Base-by-base conservation (phyloP, 2,113 vertebrate genomes). In the Hippocampus barbouri region DNA sequence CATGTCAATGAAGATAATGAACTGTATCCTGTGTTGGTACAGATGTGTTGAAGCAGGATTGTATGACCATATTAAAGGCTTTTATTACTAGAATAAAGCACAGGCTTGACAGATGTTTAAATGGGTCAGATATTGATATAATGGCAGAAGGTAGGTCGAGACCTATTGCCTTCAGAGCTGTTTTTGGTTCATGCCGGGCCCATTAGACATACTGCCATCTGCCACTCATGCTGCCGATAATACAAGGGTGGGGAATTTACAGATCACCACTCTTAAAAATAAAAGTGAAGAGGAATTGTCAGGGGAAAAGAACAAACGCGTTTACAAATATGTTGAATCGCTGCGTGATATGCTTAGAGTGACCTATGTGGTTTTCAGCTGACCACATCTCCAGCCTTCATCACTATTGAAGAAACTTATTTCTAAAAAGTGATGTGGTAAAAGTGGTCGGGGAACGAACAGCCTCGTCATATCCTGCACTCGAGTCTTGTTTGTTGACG, bases 41-140 rank as follows among this genome's bases (percentile, higher is more conserved):
- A 75, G 66, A 80, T 76, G 60, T 73, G 68, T 72, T 80, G 38
- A 78, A 68, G 69, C 71, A 68, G 72, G 12, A 75, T 54, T 82
- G 20, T 70, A 49, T 12, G 8, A 1, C 27, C 4, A 69, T 72
- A 76, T 85, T 81, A 81, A 83, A 67, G 12, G 72, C 66, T 79
- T 82, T 84, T 84, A 73, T 63, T 30, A 69, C 8, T 21, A 70
- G 72, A 65, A 47, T 69, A 54, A 69, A 20, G 6, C 12, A 23
- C 25, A 65, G 68, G 49, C 60, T 66, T 76, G 69, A 70, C 78
- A 84, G 80, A 83, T 86, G 78, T 69, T 40, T 71, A 83, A 83
- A 68, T 85, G 63, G 79, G 80, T 81, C 76, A 85, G 51, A 27
- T 63, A 68, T 72, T 67, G 75, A 47, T 53, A 45, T 61, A 27